Conservation (phyloP, 2,113 vertebrate species). For the Catharus minimus region DNA sequence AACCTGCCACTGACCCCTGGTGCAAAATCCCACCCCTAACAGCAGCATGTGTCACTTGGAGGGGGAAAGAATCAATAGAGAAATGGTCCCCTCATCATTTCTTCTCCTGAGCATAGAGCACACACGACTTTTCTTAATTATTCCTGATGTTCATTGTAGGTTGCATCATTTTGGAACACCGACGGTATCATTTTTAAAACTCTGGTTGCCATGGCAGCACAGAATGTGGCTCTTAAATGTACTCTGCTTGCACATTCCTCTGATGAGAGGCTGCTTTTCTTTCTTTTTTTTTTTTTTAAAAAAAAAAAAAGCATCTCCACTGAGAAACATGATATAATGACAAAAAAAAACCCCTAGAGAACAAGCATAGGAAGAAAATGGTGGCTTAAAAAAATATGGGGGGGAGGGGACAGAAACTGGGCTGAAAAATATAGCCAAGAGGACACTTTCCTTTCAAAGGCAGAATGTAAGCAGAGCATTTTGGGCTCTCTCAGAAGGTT, state of each 20-base stretch:
- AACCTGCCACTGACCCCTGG: neutral
- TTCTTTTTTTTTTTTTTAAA: neutral
- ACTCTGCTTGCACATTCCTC: conserved; percentile 67
- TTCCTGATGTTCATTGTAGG: conserved; percentile 69
- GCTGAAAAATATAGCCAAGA: neutral
- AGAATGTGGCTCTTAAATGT: conserved; percentile 68
- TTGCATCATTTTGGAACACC: conserved; percentile 68
- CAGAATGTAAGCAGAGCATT: neutral
- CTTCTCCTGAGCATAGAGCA: neutral
- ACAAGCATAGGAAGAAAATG: conserved; percentile 46
- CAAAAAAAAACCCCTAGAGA: conserved; percentile 25
- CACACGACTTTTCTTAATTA: conserved; percentile 48
- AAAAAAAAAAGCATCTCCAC: conserved; percentile 19
- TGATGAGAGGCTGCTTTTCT: conserved; percentile 47
- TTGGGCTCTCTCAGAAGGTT: conserved; percentile 6
- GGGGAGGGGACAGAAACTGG: neutral
- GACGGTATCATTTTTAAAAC: conserved; percentile 71
- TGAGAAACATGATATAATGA: conserved; percentile 50
- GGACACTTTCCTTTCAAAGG: neutral
- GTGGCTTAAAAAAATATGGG: neutral
- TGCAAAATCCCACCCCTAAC: neutral
- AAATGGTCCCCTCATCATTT: neutral
- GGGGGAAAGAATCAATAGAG: neutral
- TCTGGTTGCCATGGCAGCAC: conserved; percentile 72
- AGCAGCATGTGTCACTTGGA: neutral